Evolutionary conservation across 2,113 vertebrate genomes (phyloP).

Genomic region (Peromyscus leucopus): DNA sequence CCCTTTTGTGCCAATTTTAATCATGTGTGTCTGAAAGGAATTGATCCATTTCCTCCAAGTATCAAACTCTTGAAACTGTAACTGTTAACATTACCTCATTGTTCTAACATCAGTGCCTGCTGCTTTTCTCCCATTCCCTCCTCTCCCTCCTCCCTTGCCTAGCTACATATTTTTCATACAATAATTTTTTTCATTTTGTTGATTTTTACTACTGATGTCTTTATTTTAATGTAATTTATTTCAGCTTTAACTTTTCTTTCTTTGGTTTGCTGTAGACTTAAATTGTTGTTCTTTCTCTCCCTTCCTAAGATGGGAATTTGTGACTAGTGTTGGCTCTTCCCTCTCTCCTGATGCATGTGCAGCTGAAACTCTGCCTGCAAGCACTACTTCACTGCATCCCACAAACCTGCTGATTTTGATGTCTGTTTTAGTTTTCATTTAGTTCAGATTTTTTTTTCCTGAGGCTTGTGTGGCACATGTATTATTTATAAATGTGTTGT

Average conservation of each 20-base stretch:
- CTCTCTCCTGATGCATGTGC: neutral
- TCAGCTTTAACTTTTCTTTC: conserved; percentile 4
- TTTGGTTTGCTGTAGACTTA: conserved; percentile 16
- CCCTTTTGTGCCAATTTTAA: conserved; percentile 2
- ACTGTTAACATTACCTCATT: neutral
- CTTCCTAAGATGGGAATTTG: neutral
- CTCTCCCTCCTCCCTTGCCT: neutral
- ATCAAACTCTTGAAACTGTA: neutral
- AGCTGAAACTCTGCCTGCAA: conserved; percentile 5
- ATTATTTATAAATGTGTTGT: neutral
- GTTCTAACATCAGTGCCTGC: neutral
- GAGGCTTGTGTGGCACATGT: neutral
- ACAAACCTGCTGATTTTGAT: neutral
- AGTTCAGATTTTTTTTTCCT: conserved; percentile 8
- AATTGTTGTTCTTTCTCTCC: neutral
- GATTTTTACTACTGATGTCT: conserved; percentile 1
- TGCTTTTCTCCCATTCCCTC: neutral
- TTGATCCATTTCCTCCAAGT: neutral
- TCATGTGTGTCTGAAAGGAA: neutral
- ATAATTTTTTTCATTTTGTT: neutral
- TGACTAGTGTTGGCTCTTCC: neutral
- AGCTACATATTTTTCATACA: neutral
- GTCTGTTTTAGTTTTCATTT: conserved; percentile 37
- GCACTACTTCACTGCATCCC: neutral
- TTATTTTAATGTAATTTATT: neutral